phyloP scores from a whole-genome alignment of 1,140 invertebrate genomes.

The Orchesella cincta region DNA sequence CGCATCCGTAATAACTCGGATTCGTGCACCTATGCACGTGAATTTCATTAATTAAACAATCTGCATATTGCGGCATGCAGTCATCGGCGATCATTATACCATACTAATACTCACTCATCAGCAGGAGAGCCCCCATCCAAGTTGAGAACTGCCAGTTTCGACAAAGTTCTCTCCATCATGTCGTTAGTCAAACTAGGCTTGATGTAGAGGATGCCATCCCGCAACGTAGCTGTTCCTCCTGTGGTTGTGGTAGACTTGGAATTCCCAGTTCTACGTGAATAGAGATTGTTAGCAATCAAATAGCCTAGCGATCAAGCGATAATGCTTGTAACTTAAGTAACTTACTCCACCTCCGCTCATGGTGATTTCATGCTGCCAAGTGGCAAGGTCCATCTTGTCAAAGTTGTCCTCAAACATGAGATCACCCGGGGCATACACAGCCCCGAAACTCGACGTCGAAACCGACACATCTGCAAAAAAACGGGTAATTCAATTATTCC shows the following conservation, averaged over 20 bases:
- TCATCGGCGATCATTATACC: neutral
- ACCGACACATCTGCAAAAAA: constrained; percentile 18
- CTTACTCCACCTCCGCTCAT: constrained; percentile 67
- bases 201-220: constrained; percentile 64
- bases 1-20: constrained; percentile 49
- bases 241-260: constrained; percentile 68
- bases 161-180: constrained; percentile 63
- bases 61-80: neutral
- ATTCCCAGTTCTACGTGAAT: constrained; percentile 67
- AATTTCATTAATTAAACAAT: neutral
- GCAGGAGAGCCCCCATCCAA: too few species aligned
- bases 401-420: constrained; percentile 70
- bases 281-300: constrained; percentile 58
- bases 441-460: neutral
- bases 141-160: constrained; percentile 59
- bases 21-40: constrained; percentile 23
- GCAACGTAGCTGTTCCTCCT: constrained; percentile 62
- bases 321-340: constrained; percentile 46
- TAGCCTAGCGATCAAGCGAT: constrained; percentile 31
- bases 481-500: neutral
- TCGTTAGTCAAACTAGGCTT: constrained; percentile 64
- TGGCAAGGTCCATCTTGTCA: constrained; percentile 62
- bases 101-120: constrained; percentile 5
- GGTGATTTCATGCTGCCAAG: constrained; percentile 70
- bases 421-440: constrained; percentile 54